These are phyloP conservation scores for Aurelia aurita DNA, from an alignment of 30 jellyfish, hydroid and myxozoan genomes.

Conservation along the genomic window DNA sequence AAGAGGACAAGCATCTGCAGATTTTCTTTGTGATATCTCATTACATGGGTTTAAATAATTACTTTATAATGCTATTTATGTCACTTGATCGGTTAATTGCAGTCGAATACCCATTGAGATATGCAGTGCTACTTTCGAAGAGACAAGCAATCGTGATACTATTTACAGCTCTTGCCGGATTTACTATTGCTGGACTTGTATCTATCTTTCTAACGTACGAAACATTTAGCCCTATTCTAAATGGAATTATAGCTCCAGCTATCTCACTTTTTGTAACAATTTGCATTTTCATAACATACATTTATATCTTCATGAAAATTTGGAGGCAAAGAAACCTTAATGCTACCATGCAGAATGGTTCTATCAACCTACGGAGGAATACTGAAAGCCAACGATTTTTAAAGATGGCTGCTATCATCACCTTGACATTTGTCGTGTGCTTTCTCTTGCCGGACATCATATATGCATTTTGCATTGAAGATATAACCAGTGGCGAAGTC, in stretches of 20 bases:
- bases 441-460: background rate
- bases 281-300: background rate
- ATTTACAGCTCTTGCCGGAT: background rate
- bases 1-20: background rate
- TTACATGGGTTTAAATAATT: background rate
- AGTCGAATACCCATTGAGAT: background rate
- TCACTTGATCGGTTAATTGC: background rate
- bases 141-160: background rate
- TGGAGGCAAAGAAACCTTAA: background rate
- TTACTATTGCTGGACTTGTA: background rate
- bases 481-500: background rate
- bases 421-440: background rate
- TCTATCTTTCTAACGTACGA: background rate
- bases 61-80: background rate
- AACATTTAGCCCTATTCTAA: background rate
- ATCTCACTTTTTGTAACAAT: background rate
- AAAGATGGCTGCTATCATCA: background rate
- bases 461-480: too few species aligned
- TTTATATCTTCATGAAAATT: background rate
- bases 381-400: background rate
- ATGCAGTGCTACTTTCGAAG: background rate
- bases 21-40: background rate
- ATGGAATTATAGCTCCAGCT: background rate
- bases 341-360: background rate
- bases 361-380: background rate